These are phyloP conservation scores for Oxyscelio sp. DNA, from an alignment of 2,888 invertebrate genomes.

Conservation along the genomic window DNA sequence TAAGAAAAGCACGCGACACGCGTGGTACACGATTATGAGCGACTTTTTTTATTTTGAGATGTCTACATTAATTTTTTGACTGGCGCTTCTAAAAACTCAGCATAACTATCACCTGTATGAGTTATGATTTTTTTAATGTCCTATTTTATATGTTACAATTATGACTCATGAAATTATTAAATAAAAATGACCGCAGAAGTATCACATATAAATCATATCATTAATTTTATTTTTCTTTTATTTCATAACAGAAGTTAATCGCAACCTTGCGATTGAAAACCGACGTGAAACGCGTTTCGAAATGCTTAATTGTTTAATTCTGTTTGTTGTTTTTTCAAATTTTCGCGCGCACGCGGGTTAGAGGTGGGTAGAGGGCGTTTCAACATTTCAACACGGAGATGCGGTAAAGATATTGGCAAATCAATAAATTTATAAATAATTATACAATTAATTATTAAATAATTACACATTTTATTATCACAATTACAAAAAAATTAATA, in stretches of 20 bases:
- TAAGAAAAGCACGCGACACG: slow-evolving; percentile 55
- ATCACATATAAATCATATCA: slow-evolving; percentile 4
- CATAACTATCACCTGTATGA: not conserved
- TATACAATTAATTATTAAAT: too few relatives aligned
- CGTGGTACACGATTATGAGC: slow-evolving; percentile 21
- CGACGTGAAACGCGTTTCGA: slow-evolving; percentile 16
- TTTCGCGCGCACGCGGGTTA: too few relatives aligned
- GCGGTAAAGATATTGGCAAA: too few relatives aligned
- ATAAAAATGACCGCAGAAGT: not conserved
- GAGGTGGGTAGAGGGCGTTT: too few relatives aligned
- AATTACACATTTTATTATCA: too few relatives aligned
- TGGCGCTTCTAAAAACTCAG: not conserved
- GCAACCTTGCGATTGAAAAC: slow-evolving; percentile 34
- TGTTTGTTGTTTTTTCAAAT: not conserved
- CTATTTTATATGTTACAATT: slow-evolving; percentile 2
- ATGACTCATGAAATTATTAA: slow-evolving; percentile 5
- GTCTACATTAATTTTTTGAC: slow-evolving; percentile 17
- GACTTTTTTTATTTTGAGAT: slow-evolving; percentile 23
- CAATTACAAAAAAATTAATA: too few relatives aligned
- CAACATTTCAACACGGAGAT: too few relatives aligned
- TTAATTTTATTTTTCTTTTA: slow-evolving; percentile 5
- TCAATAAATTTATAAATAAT: too few relatives aligned
- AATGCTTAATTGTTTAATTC: slow-evolving; percentile 18
- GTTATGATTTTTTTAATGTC: slow-evolving; percentile 1
- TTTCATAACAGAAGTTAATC: slow-evolving; percentile 22